phyloP scores from a whole-genome alignment of 2,113 vertebrate genomes.

The Xiphorhynchus elegans region DNA sequence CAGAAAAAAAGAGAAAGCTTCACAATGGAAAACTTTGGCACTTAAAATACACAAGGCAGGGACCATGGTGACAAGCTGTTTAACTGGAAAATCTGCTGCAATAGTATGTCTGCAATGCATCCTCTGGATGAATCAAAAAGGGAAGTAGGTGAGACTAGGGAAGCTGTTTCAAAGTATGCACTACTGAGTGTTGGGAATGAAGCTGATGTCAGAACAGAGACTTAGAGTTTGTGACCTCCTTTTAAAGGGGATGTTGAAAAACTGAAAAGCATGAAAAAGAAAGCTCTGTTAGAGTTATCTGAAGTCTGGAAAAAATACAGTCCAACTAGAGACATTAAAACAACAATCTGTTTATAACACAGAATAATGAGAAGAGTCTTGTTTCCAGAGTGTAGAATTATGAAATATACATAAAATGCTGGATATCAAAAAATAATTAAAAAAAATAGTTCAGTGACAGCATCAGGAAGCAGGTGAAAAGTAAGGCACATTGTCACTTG shows the following conservation, averaged over 20 bases:
- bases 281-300: background rate
- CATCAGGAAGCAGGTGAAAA: background rate
- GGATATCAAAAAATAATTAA: background rate
- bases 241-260: background rate
- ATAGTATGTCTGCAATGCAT: background rate
- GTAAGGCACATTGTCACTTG: background rate
- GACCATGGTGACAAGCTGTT: background rate
- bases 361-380: background rate
- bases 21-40: background rate
- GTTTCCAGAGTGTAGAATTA: background rate
- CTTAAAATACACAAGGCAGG: background rate
- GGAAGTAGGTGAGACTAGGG: background rate
- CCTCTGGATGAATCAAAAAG: background rate
- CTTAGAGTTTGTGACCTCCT: background rate
- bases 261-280: background rate
- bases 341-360: background rate
- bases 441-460: background rate
- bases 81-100: background rate
- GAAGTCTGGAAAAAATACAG: background rate
- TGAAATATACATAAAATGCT: background rate
- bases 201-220: background rate
- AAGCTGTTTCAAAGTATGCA: background rate
- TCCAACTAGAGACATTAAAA: background rate
- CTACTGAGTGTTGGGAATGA: background rate
- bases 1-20: background rate